Conservation (phyloP, 2,113 vertebrate genomes). For the Cricetomys ansorgei region DNA sequence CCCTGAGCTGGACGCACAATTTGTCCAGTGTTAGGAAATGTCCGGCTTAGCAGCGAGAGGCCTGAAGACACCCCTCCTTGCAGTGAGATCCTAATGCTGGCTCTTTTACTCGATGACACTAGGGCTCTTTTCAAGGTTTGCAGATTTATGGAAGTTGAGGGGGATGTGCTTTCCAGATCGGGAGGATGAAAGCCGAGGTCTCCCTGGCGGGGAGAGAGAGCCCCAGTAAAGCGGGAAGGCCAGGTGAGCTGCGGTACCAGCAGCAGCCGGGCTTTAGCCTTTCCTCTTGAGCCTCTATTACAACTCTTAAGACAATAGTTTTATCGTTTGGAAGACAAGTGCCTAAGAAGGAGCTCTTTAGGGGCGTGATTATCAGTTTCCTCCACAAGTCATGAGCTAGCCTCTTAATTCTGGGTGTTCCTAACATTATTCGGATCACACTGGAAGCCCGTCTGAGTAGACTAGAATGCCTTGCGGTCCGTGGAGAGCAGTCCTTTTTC, state of each 20-base stretch:
- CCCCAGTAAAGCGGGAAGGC: background rate
- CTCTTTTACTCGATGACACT: slow-evolving; percentile 60
- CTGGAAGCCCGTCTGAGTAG: background rate
- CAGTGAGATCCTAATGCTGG: slow-evolving; percentile 64
- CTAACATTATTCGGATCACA: background rate
- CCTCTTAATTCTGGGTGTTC: background rate
- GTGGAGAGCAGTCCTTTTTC: background rate
- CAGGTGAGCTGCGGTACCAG: slow-evolving; percentile 55
- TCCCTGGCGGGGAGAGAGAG: slow-evolving; percentile 34
- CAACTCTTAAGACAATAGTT: background rate
- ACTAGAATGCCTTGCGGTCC: background rate
- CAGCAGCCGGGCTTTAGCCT: background rate
- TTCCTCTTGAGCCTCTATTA: background rate
- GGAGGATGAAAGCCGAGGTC: slow-evolving; percentile 52
- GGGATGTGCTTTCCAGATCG: slow-evolving; percentile 62
- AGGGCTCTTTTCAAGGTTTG: slow-evolving; percentile 69
- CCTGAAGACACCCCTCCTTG: slow-evolving; percentile 74
- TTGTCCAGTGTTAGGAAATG: slow-evolving; percentile 77
- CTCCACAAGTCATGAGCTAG: slow-evolving; percentile 28
- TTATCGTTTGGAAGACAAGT: slow-evolving; percentile 28
- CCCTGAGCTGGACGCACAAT: slow-evolving; percentile 76
- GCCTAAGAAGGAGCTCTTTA: background rate
- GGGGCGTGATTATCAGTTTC: background rate
- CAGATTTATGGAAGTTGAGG: slow-evolving; percentile 68
- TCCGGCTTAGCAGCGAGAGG: slow-evolving; percentile 70